Base-by-base conservation (phyloP, 1,140 invertebrate genomes). In the Zaprionus ornatus region DNA sequence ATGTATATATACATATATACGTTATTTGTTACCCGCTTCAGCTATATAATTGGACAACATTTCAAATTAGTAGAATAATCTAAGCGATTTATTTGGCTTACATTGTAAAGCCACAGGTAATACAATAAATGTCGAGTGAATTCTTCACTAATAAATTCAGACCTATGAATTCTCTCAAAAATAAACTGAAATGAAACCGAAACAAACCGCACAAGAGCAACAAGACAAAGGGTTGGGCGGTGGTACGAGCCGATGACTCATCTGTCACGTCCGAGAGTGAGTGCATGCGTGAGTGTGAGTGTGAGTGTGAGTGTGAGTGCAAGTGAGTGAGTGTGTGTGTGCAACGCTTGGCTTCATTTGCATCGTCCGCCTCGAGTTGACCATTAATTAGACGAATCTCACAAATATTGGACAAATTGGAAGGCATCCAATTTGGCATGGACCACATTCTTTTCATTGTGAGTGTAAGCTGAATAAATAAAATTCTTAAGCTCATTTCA, bases 381-480 rank as follows among this genome's bases (percentile, higher is more conserved):
- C 61, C 60, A 50, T 63, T 52, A 63, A 63, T 42, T 67, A 40
- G 13, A 21, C 17, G 55, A 59, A 35, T 59, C 55, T 32, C 15
- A 32, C 40, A 59, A 59, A 67, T 67, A 29, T 67, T 59, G 40
- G 17, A 57, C 35, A 66, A 56, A 57, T 57, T 55, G 27, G 25
- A 29, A 52, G 25, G 15, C 12, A 59, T 19, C 32, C 29, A 37
- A 23, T 37, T 35, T 13, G 32, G 17, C 29, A 17, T 19, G 29
- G 12, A 37, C 45, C 45, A 21, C 10, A 48, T 48, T 48, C 45
- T 21, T 48, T 21, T 48, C 17, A 21, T 19, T 48, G 45, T 48
- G 45, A 48, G 45, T 19, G 17, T 21, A 21, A 48, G 45, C 17
- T 10, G 19, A 48, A 48, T 48, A 9, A 48, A 21, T 19, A 48